phyloP scores from a whole-genome alignment of 2,888 invertebrate genomes.

The Idaea aversata region DNA sequence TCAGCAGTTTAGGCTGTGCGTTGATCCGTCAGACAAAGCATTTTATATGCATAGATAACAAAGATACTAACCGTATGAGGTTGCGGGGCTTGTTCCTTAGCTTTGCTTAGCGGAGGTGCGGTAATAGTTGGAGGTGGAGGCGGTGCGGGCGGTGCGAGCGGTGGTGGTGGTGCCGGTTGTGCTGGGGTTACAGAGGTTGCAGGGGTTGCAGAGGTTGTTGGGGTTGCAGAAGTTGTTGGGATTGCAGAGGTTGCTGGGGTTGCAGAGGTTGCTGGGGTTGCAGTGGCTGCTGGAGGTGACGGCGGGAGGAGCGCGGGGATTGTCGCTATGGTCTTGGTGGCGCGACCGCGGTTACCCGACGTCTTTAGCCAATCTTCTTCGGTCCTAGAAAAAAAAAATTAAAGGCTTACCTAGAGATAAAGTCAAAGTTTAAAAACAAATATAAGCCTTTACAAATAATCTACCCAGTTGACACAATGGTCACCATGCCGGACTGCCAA shows the following conservation, averaged over 20 bases:
- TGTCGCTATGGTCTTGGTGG: slow-evolving; percentile 47
- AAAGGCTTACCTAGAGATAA: neutral
- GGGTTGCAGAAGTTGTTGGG: slow-evolving; percentile 4
- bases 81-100: slow-evolving; percentile 17
- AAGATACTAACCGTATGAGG: neutral
- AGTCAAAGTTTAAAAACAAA: no score
- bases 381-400: slow-evolving; percentile 37
- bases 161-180: slow-evolving; percentile 1
- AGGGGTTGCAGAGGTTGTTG: slow-evolving; percentile 6
- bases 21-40: no score
- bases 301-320: slow-evolving; percentile 27
- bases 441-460: no score
- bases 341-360: slow-evolving; percentile 46
- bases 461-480: no score
- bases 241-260: neutral
- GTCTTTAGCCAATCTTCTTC: slow-evolving; percentile 70
- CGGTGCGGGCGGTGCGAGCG: slow-evolving; percentile 6
- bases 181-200: neutral
- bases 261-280: slow-evolving; percentile 12
- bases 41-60: no score
- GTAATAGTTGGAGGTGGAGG: slow-evolving; percentile 6
- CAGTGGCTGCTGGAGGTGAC: slow-evolving; percentile 15
- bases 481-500: no score
- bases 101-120: slow-evolving; percentile 32
- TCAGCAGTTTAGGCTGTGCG: no score